Base-by-base conservation (phyloP, 2,888 invertebrate species). In the Orthosia gothica region DNA sequence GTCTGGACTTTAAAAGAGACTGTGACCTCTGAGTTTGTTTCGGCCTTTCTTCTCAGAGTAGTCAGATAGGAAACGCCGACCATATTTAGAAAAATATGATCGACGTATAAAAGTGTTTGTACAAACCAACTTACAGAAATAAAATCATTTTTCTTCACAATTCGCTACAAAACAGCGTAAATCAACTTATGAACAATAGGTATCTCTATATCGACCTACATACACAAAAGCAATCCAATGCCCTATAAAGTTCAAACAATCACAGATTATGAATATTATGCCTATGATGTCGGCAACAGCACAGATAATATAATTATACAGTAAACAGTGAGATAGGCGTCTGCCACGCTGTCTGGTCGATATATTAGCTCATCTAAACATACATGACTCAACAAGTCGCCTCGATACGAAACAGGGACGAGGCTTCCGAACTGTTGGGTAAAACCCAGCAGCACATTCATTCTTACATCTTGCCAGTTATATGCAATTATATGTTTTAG, bases 281-380 rank as follows among this genome's bases (percentile, higher is more conserved):
- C 20, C 13, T 49, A 50, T 45, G 32, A 61, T 57, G 59, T 62
- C 45, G 50, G n/a, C 23, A n/a, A 11, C 40, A 40, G 40, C 40
- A 40, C 40, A 40, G 40, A 40, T 40, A 40, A 40, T 40, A 9
- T 40, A 40, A 40, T 40, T 1, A 7, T 40, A 9, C 40, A 40
- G 40, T 40, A 40, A 40, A 40, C 13, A 11, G 12, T 20, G 2
- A 58, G 68, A 73, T 77, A 70, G 67, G 26, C 52, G 57, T 32
- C 61, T 32, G 79, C 79, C 80, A 1, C 57, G 79, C 80, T 15
- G 80, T 81, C 80, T 81, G n/a, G 26, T 52, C 57, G 20, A 59
- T 58, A 32, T 13, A 64, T 78, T 72, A 59, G 45, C 52, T 73
- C 73, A 65, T 79, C 72, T 12, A 65, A 73, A 66, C 73, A 72